Conservation (phyloP, 2,888 invertebrate species). For the Dioctria linearis region DNA sequence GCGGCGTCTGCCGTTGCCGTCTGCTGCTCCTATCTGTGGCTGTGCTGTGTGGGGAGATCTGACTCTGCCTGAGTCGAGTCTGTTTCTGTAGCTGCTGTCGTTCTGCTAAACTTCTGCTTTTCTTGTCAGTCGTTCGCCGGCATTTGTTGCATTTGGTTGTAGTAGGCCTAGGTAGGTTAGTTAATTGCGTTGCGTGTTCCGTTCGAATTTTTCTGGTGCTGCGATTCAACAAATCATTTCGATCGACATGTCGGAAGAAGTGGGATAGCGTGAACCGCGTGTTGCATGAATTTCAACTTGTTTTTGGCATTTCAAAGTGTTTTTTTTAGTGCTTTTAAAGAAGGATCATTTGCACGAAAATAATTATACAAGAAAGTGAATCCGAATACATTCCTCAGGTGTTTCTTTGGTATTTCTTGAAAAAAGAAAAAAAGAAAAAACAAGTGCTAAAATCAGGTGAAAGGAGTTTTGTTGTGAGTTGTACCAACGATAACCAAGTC, state of each 20-base stretch:
- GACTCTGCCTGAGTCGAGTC: no score
- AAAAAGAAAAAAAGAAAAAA: background rate
- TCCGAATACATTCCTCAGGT: background rate
- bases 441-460: background rate
- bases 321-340: background rate
- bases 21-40: no score
- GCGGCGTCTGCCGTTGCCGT: no score
- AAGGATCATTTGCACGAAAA: background rate
- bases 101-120: background rate
- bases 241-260: background rate
- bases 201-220: background rate
- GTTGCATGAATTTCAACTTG: background rate
- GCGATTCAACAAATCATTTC: background rate
- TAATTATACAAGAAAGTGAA: background rate
- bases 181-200: background rate
- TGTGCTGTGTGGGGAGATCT: no score
- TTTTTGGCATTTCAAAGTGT: background rate
- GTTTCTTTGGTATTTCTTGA: background rate
- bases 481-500: background rate
- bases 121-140: constrained; percentile 34
- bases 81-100: background rate
- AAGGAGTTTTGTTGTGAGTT: background rate
- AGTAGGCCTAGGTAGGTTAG: background rate
- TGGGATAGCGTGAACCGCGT: background rate
- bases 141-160: constrained; percentile 30